Conservation (phyloP, 37 sponge, comb jelly and placozoan species). For the Cliona cf. orientalis region DNA sequence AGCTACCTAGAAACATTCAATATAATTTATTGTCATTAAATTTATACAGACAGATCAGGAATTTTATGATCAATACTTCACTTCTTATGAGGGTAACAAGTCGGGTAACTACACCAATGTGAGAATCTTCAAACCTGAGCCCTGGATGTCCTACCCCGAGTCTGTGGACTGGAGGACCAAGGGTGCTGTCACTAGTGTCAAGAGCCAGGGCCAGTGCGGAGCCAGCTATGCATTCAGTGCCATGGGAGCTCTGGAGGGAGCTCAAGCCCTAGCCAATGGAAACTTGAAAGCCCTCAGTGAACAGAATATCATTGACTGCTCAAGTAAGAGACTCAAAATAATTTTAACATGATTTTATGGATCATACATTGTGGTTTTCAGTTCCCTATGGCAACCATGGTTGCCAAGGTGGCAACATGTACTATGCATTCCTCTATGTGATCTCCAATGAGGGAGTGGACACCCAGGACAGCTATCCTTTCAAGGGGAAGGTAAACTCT, state of each 20-base stretch:
- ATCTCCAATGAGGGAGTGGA: constrained; percentile 56
- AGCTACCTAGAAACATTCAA: neutral
- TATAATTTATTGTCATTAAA: neutral
- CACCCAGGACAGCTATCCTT: constrained; percentile 44
- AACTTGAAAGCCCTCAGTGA: constrained; percentile 58
- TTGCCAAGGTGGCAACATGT: constrained; percentile 69
- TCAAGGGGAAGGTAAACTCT: constrained; percentile 48
- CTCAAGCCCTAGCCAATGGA: constrained; percentile 52
- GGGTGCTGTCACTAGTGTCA: constrained; percentile 75
- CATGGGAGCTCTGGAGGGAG: constrained; percentile 86
- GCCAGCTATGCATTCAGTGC: constrained; percentile 95
- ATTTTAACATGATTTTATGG: neutral
- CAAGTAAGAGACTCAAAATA: constrained; percentile 14
- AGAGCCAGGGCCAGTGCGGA: constrained; percentile 87
- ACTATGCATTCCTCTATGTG: constrained; percentile 54
- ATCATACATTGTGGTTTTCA: neutral
- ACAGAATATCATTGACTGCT: constrained; percentile 78
- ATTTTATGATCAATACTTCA: constrained; percentile 26
- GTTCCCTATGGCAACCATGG: constrained; percentile 76
- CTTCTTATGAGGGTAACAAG: neutral
- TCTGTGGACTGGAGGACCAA: constrained; percentile 86
- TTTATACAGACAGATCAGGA: constrained; percentile 34
- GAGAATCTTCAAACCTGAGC: constrained; percentile 14
- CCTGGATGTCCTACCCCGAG: constrained; percentile 22
- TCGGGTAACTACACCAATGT: constrained; percentile 25